Base-by-base conservation (phyloP, 1,140 invertebrate genomes). In the Latrodectus geometricus region DNA sequence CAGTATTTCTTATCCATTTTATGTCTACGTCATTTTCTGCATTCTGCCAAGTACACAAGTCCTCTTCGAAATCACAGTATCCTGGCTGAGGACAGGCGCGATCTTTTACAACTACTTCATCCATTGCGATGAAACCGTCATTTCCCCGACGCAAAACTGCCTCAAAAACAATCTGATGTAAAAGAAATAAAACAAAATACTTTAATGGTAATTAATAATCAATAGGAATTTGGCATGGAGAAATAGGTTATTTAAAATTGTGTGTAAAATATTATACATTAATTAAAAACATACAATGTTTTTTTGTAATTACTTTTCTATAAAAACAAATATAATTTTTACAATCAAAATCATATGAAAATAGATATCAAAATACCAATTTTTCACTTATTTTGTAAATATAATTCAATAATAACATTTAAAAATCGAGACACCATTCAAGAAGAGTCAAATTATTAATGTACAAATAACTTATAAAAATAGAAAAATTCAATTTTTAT, bases 51-150 rank as follows among this genome's bases (percentile, higher is more conserved):
- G 86, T 68, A 20, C 86, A 87, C 21, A 87, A 8, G 21, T 82
- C 85, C n/a, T 70, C n/a, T 76, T 88, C 87, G 50, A 88, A 88
- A 70, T 88, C 80, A 75, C 88, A 88, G 20, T 52, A 68, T 8
- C 21, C 79, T 20, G 70, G 75, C 7, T 54, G 76, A 49, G 70
- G 79, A 70, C 88, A 88, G 20, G 9, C 12, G 61, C 68, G 52
- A 11, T 78, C 69, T 78, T 74, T 54, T 0, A 88, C 23, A n/a
- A 79, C 49, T 49, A 88, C 15, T 69, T 88, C 88, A 72, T 88
- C 88, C 20, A 88, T 12, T 8, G 86, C 88, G 14, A 88, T 74
- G 48, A 70, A 76, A 21, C 87, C 86, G 12, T 61, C 14, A 35
- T 72, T 49, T 4, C 76, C 77, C 9, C 21, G 8, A 4, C 49